Evolutionary conservation across 2,113 vertebrate genomes (phyloP).

Genomic region (Spilogale gracilis): DNA sequence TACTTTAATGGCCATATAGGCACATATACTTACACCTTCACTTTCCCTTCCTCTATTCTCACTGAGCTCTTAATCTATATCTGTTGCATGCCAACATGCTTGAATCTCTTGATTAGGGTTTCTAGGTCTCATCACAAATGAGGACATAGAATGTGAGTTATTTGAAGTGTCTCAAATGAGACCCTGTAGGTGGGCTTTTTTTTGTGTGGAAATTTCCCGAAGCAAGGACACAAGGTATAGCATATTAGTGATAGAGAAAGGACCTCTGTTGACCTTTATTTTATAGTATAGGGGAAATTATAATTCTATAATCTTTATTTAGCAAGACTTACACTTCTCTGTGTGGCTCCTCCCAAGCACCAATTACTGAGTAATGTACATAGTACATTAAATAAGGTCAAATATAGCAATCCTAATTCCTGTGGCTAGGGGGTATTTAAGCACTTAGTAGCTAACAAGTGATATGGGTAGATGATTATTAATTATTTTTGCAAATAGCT

Average conservation of each 20-base stretch:
- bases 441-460: conserved; percentile 26
- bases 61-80: conserved; percentile 29
- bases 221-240: neutral
- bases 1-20: conserved; percentile 13
- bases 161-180: conserved; percentile 48
- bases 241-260: conserved; percentile 17
- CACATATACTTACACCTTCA: conserved; percentile 37
- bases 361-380: neutral
- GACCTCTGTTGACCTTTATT: neutral
- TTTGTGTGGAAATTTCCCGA: neutral
- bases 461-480: neutral
- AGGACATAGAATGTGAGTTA: neutral
- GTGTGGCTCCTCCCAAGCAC: neutral
- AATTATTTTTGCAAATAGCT: conserved; percentile 49
- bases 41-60: neutral
- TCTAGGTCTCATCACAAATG: neutral
- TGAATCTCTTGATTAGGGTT: neutral
- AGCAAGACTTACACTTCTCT: conserved; percentile 16
- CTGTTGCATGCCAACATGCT: neutral
- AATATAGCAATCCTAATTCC: conserved; percentile 15
- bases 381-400: conserved; percentile 15
- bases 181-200: neutral
- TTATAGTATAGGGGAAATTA: conserved; percentile 38
- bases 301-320: conserved; percentile 34
- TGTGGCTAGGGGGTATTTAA: neutral